Conservation (phyloP, 1,140 invertebrate species). For the Euschistus heros region DNA sequence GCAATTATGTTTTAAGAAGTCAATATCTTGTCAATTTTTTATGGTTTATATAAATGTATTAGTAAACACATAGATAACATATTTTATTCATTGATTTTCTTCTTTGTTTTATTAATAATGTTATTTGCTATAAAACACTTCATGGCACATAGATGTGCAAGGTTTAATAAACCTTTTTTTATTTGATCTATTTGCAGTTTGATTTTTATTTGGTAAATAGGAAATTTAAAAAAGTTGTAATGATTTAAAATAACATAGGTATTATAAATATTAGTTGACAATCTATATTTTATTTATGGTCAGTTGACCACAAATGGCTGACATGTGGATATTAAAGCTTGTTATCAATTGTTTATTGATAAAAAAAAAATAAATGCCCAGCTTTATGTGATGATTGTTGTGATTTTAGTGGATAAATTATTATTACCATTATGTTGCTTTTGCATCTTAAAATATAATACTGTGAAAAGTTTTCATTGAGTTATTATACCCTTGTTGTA, state of each 20-base stretch:
- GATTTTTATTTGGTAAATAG: neutral
- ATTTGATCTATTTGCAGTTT: neutral
- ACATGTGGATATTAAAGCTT: neutral
- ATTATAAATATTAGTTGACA: neutral
- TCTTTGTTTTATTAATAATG: too few relatives aligned
- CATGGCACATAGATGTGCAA: too few relatives aligned
- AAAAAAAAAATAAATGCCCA: neutral
- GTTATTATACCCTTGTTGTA: too few relatives aligned
- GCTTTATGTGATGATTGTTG: constrained; percentile 13
- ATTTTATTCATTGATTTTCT: too few relatives aligned
- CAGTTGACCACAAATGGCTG: neutral
- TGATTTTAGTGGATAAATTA: constrained; percentile 8
- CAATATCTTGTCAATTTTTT: too few relatives aligned
- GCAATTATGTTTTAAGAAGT: too few relatives aligned
- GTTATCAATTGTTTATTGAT: neutral
- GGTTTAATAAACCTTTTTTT: too few relatives aligned
- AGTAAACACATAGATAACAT: too few relatives aligned
- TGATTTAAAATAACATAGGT: neutral
- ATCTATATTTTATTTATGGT: constrained; percentile 11
- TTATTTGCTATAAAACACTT: too few relatives aligned
- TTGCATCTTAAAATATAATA: constrained; percentile 8
- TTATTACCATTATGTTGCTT: constrained; percentile 3
- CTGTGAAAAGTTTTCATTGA: too few relatives aligned
- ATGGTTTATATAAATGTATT: too few relatives aligned
- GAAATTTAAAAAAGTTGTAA: too few relatives aligned